Base-by-base conservation (phyloP, 2,797 vertebrate genomes). In the Poliocrania exsul region DNA sequence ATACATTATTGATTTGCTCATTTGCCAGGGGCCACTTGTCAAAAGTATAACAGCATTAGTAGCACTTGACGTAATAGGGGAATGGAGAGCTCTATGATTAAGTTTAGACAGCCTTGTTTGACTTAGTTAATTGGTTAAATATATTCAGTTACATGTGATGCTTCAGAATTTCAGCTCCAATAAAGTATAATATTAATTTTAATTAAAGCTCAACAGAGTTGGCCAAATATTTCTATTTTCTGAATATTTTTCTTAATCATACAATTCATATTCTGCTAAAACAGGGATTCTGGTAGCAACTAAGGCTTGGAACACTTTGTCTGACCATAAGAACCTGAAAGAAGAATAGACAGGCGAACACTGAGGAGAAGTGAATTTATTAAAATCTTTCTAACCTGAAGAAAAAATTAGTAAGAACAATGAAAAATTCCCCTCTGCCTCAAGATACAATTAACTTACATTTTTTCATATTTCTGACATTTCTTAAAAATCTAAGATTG, bases 131-230 rank as follows among this genome's bases (percentile, higher is more conserved):
- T 98, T 98, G 97, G 93, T 97, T 97, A 97, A 98, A 97, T 97
- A 97, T 97, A 97, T 98, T 97, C 96, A 87, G 95, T 97, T 97
- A 96, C 97, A 95, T 79, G 93, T 90, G 86, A 92, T 80, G 96
- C 61, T 61, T 95, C 95, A 97, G 94, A 93, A 96, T 97, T 98
- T 98, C 92, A 9, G 89, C 93, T 97, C 92, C 67, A 86, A 97
- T 98, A 97, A 98, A 96, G 88, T 96, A 84, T 96, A 95, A 97
- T 97, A 97, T 98, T 98, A 97, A 98, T 98, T 98, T 98, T 98
- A 98, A 98, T 98, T 98, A 98, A 98, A 97, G 92, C 95, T 96
- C 95, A 88, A 91, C 93, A 95, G 95, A 86, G 77, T 95, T 97
- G 84, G 97, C 91, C 96, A 97, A 97, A 98, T 97, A 97, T 97